Evolutionary conservation across 2,888 invertebrate genomes (phyloP).

Genomic region (Nemapogon koenigi): DNA sequence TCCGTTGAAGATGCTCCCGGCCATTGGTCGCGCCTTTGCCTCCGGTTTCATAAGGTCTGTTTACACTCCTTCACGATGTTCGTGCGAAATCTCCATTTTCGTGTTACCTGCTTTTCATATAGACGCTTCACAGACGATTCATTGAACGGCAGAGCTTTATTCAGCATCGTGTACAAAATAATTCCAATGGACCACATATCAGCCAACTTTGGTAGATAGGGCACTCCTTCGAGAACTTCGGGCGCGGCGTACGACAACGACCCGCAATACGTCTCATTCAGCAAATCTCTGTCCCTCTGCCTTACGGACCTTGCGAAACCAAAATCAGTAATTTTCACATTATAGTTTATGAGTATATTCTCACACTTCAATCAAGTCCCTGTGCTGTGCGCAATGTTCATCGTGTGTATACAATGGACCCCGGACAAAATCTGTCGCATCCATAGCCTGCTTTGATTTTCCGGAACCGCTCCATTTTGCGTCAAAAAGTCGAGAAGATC

Average conservation of each 20-base stretch:
- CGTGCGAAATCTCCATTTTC: slow-evolving; percentile 73
- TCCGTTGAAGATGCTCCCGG: slow-evolving; percentile 54
- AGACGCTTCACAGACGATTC: slow-evolving; percentile 75
- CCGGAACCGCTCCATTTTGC: slow-evolving; percentile 71
- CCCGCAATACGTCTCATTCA: slow-evolving; percentile 85
- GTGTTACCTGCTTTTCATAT: slow-evolving; percentile 68
- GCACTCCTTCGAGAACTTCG: slow-evolving; percentile 71
- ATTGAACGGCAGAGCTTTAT: slow-evolving; percentile 84
- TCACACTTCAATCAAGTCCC: too few relatives aligned
- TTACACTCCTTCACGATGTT: slow-evolving; percentile 70
- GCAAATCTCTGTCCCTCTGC: slow-evolving; percentile 41
- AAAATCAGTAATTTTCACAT: slow-evolving; percentile 83
- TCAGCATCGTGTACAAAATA: slow-evolving; percentile 82
- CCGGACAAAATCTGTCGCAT: slow-evolving; percentile 72
- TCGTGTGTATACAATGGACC: slow-evolving; percentile 73
- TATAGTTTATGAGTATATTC: slow-evolving; percentile 77
- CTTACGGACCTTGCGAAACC: slow-evolving; percentile 71
- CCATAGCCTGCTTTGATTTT: slow-evolving; percentile 74
- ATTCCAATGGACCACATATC: slow-evolving; percentile 85
- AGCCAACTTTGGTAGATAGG: slow-evolving; percentile 73
- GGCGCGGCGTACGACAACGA: slow-evolving; percentile 90
- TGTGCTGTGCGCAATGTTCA: slow-evolving; percentile 80
- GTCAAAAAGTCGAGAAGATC: slow-evolving; percentile 78
- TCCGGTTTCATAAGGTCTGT: slow-evolving; percentile 74
- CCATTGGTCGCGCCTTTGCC: slow-evolving; percentile 60